phyloP scores from a whole-genome alignment of 2,113 vertebrate species.

The Sebastes fasciatus region DNA sequence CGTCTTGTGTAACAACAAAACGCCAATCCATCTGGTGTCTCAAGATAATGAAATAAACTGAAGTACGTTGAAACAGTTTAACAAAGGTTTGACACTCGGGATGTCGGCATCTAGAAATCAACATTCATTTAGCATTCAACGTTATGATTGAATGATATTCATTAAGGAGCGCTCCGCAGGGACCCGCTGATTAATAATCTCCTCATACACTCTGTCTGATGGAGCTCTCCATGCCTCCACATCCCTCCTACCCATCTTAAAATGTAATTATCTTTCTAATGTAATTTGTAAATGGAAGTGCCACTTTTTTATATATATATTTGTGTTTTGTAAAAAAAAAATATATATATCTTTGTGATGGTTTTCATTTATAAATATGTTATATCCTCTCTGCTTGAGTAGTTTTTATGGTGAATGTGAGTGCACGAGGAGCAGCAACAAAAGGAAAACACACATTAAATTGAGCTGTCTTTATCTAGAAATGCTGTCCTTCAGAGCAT shows the following conservation, averaged over 20 bases:
- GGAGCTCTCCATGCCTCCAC: conserved; percentile 24
- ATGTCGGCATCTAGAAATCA: conserved; percentile 29
- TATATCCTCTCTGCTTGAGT: conserved; percentile 12
- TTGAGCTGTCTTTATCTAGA: conserved; percentile 65
- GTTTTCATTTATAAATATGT: conserved; percentile 34
- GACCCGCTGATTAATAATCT: conserved; percentile 65
- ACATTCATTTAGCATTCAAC: conserved; percentile 30
- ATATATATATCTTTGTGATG: conserved; percentile 2
- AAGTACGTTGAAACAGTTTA: conserved; percentile 22
- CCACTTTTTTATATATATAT: conserved; percentile 8
- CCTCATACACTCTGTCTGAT: conserved; percentile 44
- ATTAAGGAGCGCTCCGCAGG: conserved; percentile 43
- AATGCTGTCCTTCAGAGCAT: conserved; percentile 71
- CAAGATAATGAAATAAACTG: conserved; percentile 10
- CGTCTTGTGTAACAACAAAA: neutral
- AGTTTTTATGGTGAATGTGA: neutral
- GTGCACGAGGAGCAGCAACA: neutral
- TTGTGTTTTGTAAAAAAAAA: conserved; percentile 15
- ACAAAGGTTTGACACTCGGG: neutral
- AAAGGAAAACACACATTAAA: conserved; percentile 5
- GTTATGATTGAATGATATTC: conserved; percentile 46
- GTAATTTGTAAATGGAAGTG: conserved; percentile 26
- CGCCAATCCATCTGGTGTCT: conserved; percentile 28
- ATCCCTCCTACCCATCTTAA: conserved; percentile 3
- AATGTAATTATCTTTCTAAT: conserved; percentile 31